Conservation (phyloP, 2,797 vertebrate genomes). For the Ctenopoma multispine region DNA sequence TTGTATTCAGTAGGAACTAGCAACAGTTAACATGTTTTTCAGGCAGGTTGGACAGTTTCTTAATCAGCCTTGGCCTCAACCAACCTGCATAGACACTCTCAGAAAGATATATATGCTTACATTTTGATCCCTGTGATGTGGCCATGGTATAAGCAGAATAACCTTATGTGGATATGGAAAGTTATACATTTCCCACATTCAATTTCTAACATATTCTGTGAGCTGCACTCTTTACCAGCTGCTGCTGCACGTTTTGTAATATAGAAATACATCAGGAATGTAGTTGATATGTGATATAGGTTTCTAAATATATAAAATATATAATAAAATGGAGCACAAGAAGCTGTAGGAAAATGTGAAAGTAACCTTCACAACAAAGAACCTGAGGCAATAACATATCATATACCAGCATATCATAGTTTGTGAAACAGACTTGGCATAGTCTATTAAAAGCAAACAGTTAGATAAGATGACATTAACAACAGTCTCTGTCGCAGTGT, state of each 20-base stretch:
- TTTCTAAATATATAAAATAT: background rate
- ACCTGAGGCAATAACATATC: background rate
- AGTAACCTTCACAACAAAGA: background rate
- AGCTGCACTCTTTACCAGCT: background rate
- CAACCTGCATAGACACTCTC: too few species aligned
- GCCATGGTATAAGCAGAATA: background rate
- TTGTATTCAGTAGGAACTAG: too few species aligned
- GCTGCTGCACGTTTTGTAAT: background rate
- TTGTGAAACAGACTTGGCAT: background rate
- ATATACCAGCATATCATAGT: background rate
- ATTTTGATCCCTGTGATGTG: background rate
- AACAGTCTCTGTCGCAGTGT: slow-evolving; percentile 18
- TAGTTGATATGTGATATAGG: background rate
- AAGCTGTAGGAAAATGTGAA: background rate
- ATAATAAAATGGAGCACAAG: background rate
- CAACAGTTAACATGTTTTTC: background rate
- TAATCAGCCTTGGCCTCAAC: too few species aligned
- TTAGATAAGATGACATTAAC: background rate
- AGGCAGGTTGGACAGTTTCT: background rate
- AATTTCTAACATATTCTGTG: too few species aligned
- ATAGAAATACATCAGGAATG: background rate
- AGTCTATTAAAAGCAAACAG: background rate
- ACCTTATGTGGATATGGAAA: background rate
- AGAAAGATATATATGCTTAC: too few species aligned
- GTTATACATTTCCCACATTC: background rate